These are phyloP conservation scores for Prosapia bicincta DNA, from an alignment of 2,888 invertebrate species.

Conservation along the genomic window DNA sequence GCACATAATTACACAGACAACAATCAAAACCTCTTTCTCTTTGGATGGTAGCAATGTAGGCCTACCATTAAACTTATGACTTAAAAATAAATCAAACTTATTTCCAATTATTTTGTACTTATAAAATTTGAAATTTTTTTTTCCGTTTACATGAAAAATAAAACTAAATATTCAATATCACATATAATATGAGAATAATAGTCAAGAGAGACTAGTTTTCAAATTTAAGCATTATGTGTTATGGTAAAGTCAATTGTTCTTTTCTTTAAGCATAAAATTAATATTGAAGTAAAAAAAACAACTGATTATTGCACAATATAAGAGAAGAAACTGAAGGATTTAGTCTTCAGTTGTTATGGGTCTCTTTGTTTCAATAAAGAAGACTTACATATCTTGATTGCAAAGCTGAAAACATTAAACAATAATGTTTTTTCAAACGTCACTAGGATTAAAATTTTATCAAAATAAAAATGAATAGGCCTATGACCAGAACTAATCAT, in stretches of 20 bases:
- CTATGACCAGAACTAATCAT: neutral
- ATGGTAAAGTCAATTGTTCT: too few relatives aligned
- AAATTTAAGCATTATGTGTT: too few relatives aligned
- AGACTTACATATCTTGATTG: neutral
- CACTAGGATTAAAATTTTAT: neutral
- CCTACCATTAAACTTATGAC: neutral
- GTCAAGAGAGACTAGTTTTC: neutral
- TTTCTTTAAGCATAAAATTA: neutral
- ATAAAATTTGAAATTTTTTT: neutral
- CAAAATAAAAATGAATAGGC: neutral
- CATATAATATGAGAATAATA: neutral
- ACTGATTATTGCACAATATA: neutral
- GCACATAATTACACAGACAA: too few relatives aligned
- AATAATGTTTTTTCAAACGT: neutral
- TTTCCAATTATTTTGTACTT: neutral
- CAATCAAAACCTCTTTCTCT: too few relatives aligned
- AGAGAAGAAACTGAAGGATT: too few relatives aligned
- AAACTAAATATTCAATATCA: neutral
- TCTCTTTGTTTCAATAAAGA: neutral
- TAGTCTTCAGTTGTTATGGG: too few relatives aligned
- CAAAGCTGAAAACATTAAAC: neutral
- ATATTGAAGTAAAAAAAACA: neutral
- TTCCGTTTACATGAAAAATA: neutral
- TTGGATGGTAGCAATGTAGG: neutral
- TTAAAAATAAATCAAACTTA: neutral